Percentiles rank a stretch among this genome's conserved stretches.
phyloP scores from a whole-genome alignment of 2,797 vertebrate species.

The Brachymystax lenok region DNA sequence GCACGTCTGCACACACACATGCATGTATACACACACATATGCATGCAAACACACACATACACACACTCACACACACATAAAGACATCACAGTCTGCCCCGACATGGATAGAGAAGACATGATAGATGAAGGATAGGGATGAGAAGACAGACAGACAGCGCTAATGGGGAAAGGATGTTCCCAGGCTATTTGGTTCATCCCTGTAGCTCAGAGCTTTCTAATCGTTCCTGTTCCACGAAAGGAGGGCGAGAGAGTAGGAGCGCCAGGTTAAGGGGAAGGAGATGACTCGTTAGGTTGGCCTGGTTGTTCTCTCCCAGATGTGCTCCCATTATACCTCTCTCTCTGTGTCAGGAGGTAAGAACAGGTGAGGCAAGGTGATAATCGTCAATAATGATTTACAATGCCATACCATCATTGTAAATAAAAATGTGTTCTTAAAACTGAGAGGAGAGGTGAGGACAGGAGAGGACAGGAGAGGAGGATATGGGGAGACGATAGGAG shows the following conservation, averaged over 20 bases:
- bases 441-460: background rate
- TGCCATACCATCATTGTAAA: too few relatives aligned
- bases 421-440: too few relatives aligned
- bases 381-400: too few relatives aligned
- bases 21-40: too few relatives aligned
- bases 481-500: too few relatives aligned
- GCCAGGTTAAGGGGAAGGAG: background rate
- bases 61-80: background rate
- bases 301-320: constrained; percentile 1
- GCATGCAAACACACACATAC: too few relatives aligned
- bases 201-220: background rate
- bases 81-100: background rate
- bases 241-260: background rate
- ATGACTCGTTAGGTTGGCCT: constrained; percentile 23
- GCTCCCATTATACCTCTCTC: too few relatives aligned
- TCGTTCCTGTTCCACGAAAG: background rate
- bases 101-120: background rate
- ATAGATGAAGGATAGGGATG: background rate
- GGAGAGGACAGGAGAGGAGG: background rate
- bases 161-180: background rate
- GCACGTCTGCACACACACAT: too few relatives aligned
- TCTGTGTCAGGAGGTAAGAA: background rate
- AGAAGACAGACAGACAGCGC: background rate
- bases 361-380: background rate
- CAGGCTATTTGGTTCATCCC: background rate